Evolutionary conservation across 1,140 invertebrate genomes (phyloP).

Genomic region (Radopholus similis): DNA sequence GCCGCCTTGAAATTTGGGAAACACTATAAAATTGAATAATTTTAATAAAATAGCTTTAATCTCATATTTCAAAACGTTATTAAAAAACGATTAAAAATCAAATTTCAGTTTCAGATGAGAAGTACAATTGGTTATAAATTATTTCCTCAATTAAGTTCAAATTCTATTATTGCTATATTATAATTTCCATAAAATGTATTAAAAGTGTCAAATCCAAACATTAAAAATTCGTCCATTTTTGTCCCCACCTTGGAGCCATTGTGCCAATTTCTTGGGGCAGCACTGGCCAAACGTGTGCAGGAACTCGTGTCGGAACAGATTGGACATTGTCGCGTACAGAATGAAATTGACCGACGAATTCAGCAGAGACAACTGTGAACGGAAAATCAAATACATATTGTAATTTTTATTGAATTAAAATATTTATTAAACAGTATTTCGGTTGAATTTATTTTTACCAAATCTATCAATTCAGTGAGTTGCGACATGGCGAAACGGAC

Average conservation of each 20-base stretch:
- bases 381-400: background rate
- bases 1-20: too few relatives aligned
- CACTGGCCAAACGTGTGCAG: constrained; percentile 26
- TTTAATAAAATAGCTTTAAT: background rate
- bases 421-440: background rate
- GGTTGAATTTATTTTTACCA: constrained; percentile 31
- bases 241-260: background rate
- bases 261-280: background rate
- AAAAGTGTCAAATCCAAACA: background rate
- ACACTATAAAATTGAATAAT: background rate
- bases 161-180: too few relatives aligned
- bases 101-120: too few relatives aligned
- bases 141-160: too few relatives aligned
- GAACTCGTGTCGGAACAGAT: constrained; percentile 44
- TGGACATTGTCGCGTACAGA: constrained; percentile 63
- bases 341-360: constrained; percentile 63
- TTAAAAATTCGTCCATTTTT: background rate
- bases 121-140: too few relatives aligned
- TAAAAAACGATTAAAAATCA: background rate
- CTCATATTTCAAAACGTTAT: background rate
- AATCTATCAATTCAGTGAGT: constrained; percentile 63
- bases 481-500: constrained; percentile 46
- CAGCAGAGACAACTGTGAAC: constrained; percentile 44
- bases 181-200: background rate
- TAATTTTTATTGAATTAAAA: background rate